A percentile compares a stretch with the other conserved stretches of the same genome.
phyloP scores from a whole-genome alignment of 2,888 invertebrate species.

The Nomada flava region DNA sequence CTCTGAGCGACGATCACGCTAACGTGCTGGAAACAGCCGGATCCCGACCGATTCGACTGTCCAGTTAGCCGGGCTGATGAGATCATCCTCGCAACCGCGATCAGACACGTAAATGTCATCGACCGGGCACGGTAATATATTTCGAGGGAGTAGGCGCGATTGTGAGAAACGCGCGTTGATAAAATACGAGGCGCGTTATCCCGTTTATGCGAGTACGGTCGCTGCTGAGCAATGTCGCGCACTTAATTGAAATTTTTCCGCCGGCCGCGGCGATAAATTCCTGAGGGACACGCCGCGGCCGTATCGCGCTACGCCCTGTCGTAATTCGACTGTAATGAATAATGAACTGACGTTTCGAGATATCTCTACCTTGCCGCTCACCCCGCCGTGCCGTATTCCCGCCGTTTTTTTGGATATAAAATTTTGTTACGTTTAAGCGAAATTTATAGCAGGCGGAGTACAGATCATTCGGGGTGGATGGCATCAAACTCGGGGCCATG shows the following conservation, averaged over 20 bases:
- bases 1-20: slow-evolving; percentile 11
- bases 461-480: no score
- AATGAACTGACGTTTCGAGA: slow-evolving; percentile 2
- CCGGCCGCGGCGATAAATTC: slow-evolving; percentile 25
- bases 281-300: neutral
- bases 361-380: neutral
- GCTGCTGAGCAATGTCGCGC: neutral
- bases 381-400: neutral
- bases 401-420: no score
- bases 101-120: slow-evolving; percentile 36
- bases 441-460: no score
- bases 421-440: no score
- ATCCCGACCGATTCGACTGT: slow-evolving; percentile 33
- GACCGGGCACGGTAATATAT: slow-evolving; percentile 23
- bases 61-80: slow-evolving; percentile 33
- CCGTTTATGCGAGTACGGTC: slow-evolving; percentile 14
- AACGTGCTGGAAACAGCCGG: neutral
- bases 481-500: no score
- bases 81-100: slow-evolving; percentile 34
- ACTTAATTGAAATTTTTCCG: slow-evolving; percentile 20
- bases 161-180: slow-evolving; percentile 20
- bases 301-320: neutral
- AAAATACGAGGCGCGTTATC: slow-evolving; percentile 32
- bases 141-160: slow-evolving; percentile 22
- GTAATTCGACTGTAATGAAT: slow-evolving; percentile 21